These are phyloP conservation scores for Apaloderma vittatum DNA, from an alignment of 2,113 vertebrate species.

Conservation along the genomic window DNA sequence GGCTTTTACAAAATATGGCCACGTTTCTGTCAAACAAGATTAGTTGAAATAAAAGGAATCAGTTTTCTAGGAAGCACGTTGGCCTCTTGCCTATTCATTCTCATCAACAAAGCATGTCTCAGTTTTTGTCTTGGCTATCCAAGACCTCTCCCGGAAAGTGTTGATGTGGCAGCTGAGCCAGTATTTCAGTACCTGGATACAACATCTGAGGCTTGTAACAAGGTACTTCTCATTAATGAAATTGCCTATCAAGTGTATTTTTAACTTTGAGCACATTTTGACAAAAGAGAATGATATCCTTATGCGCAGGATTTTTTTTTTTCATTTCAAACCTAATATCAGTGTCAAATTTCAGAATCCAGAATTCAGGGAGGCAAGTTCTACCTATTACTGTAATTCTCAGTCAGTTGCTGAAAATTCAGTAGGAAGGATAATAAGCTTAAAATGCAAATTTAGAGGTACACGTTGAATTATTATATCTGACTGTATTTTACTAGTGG, in stretches of 20 bases:
- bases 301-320: not conserved
- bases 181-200: not conserved
- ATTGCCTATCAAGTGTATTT: not conserved
- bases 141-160: not conserved
- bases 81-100: not conserved
- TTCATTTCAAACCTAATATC: not conserved
- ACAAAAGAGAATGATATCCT: not conserved
- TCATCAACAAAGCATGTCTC: not conserved
- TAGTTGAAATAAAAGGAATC: not conserved
- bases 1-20: not conserved
- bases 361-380: not conserved
- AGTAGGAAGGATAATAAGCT: not conserved
- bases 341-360: not conserved
- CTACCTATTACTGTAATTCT: not conserved
- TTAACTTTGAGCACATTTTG: not conserved
- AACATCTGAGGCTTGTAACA: not conserved
- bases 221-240: not conserved
- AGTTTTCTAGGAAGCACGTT: not conserved
- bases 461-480: rapidly evolving
- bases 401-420: not conserved
- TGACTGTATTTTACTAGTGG: not conserved
- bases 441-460: not conserved
- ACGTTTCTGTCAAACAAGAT: not conserved
- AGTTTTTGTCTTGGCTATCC: not conserved
- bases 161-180: not conserved